These are phyloP conservation scores for Ctenosaura bakeri DNA, from an alignment of 2,797 vertebrate species.

Conservation along the genomic window DNA sequence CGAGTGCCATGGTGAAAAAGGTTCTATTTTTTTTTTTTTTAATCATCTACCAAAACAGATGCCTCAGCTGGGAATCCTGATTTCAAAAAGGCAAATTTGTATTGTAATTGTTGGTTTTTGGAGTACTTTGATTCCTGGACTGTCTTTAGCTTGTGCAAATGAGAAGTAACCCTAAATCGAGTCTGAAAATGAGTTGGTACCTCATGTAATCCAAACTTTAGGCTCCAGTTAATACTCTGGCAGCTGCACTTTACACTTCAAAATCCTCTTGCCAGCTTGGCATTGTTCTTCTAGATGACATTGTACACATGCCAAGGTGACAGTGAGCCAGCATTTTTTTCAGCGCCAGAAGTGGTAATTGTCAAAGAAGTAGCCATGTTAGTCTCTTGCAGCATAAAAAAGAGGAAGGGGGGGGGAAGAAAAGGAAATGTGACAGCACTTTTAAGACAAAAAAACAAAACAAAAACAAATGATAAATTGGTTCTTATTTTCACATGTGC, in stretches of 20 bases:
- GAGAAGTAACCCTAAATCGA: background rate
- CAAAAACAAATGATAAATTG: too few species aligned
- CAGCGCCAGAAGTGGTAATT: too few species aligned
- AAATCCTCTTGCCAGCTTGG: background rate
- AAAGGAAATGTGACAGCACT: too few species aligned
- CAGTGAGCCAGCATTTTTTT: too few species aligned
- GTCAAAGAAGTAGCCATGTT: too few species aligned
- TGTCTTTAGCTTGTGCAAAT: background rate
- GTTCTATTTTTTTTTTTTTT: background rate
- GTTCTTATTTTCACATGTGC: too few species aligned
- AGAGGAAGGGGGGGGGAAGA: too few species aligned
- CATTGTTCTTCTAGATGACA: too few species aligned
- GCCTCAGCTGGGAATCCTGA: background rate
- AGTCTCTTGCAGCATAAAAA: too few species aligned
- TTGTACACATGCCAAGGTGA: too few species aligned
- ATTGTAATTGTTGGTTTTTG: background rate
- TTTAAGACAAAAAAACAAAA: too few species aligned
- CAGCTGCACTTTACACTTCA: background rate
- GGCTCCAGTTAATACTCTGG: background rate
- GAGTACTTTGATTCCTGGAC: background rate
- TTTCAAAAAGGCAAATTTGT: constrained; percentile 4
- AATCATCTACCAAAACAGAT: background rate
- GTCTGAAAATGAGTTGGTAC: constrained; percentile 9
- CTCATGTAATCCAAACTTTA: background rate
- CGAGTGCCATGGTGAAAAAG: background rate